These are phyloP conservation scores for Spodoptera exigua DNA, from an alignment of 2,888 invertebrate genomes.

Conservation along the genomic window DNA sequence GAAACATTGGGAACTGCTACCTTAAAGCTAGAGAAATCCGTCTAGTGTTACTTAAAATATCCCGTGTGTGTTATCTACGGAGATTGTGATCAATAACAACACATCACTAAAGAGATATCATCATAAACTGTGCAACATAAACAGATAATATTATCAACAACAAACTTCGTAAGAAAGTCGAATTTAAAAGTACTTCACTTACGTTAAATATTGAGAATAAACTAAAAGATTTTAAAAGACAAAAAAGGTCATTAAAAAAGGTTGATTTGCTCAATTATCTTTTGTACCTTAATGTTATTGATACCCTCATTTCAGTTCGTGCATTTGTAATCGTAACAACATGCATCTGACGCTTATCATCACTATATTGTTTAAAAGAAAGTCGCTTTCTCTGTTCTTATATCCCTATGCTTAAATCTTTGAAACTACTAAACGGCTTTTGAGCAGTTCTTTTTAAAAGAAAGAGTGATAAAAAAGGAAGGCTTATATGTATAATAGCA, in stretches of 20 bases:
- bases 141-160: conserved; percentile 14
- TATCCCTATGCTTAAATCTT: too few relatives aligned
- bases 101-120: conserved; percentile 54
- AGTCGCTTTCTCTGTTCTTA: too few relatives aligned
- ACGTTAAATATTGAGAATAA: conserved; percentile 2
- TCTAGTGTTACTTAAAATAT: conserved; percentile 43
- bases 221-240: background rate
- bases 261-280: conserved; percentile 3
- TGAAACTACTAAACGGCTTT: too few relatives aligned
- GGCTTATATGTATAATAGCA: too few relatives aligned
- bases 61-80: conserved; percentile 55
- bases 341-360: conserved; percentile 42
- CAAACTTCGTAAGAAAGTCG: conserved; percentile 10
- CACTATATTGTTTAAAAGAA: too few relatives aligned
- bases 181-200: conserved; percentile 11
- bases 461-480: too few relatives aligned
- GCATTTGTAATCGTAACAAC: conserved; percentile 68
- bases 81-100: conserved; percentile 62
- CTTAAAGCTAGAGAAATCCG: conserved; percentile 54
- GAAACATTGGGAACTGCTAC: conserved; percentile 53
- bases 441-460: too few relatives aligned
- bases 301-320: conserved; percentile 63
- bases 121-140: conserved; percentile 36
- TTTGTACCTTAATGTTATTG: conserved; percentile 56
- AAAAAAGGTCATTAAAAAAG: conserved; percentile 3